Conservation (phyloP, 2,113 vertebrate genomes). For the Desmodus rotundus region DNA sequence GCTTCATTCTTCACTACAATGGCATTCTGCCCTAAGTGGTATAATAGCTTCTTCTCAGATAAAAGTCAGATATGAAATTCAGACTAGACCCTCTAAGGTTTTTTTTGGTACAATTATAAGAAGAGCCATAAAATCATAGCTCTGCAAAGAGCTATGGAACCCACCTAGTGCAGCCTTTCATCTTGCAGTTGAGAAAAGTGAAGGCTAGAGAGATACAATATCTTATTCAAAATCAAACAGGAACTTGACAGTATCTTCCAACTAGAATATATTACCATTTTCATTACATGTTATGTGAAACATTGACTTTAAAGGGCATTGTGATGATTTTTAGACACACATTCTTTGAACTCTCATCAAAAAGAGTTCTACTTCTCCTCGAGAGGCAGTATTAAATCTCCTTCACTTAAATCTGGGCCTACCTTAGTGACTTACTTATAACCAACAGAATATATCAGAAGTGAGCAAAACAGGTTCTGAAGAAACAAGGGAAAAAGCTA, state of each 20-base stretch:
- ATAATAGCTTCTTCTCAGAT: background rate
- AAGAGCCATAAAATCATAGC: background rate
- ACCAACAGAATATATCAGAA: background rate
- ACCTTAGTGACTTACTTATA: background rate
- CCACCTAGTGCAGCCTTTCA: background rate
- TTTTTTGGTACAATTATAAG: background rate
- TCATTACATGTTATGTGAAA: background rate
- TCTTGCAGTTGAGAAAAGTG: background rate
- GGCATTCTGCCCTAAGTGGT: background rate
- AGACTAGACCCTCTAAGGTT: background rate
- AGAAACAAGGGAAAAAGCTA: background rate
- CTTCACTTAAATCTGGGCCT: background rate
- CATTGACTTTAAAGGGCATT: fast-evolving
- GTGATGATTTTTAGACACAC: background rate
- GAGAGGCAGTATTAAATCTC: background rate
- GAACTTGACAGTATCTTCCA: background rate
- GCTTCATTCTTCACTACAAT: background rate
- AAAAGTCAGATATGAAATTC: background rate
- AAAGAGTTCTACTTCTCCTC: background rate
- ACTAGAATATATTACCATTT: background rate
- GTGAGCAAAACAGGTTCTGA: background rate
- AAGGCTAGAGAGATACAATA: background rate
- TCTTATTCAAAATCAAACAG: background rate
- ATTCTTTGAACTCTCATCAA: background rate
- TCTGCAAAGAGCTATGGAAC: background rate